Percentiles rank a stretch among this genome's conserved stretches.
Conservation (phyloP, 2,888 invertebrate species). For the Papilio gigon region DNA sequence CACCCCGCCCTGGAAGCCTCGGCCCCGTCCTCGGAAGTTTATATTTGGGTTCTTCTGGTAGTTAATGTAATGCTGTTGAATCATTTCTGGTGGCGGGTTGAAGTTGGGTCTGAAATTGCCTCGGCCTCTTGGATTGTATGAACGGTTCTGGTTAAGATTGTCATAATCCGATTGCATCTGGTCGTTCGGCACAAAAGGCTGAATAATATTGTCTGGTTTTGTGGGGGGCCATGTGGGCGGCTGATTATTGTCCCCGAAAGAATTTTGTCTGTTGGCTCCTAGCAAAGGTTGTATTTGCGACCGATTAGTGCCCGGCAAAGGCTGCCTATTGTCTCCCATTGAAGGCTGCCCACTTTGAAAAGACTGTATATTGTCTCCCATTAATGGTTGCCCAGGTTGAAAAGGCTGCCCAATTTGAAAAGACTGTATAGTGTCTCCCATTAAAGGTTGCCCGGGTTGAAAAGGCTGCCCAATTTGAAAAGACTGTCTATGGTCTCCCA, state of each 20-base stretch:
- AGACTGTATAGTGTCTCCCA: conserved; percentile 11
- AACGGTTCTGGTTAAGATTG: conserved; percentile 30
- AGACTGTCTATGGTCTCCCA: conserved; percentile 6
- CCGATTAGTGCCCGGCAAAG: not conserved
- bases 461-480: not conserved
- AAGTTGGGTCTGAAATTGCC: conserved; percentile 31
- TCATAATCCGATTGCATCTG: conserved; percentile 16
- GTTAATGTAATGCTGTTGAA: conserved; percentile 31
- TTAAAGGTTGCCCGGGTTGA: not conserved
- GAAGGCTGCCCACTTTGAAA: conserved; percentile 1
- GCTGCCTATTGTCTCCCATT: conserved; percentile 8
- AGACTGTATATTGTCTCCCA: conserved; percentile 6
- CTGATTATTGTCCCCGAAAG: conserved; percentile 14
- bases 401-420: conserved; percentile 3
- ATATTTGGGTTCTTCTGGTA: conserved; percentile 26
- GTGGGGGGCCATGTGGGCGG: not conserved
- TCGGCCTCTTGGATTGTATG: conserved; percentile 8
- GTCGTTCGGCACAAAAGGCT: conserved; percentile 19
- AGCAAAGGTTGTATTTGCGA: not conserved
- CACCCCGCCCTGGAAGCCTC: conserved; percentile 5
- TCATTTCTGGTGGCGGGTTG: conserved; percentile 19
- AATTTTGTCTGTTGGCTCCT: not conserved
- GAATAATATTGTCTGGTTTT: conserved; percentile 1
- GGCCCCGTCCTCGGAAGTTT: conserved; percentile 37
- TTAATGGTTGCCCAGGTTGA: not conserved